A percentile compares a stretch with the other conserved stretches of the same genome.
Conservation (phyloP, 2,888 invertebrate species). For the Sesia bembeciformis region DNA sequence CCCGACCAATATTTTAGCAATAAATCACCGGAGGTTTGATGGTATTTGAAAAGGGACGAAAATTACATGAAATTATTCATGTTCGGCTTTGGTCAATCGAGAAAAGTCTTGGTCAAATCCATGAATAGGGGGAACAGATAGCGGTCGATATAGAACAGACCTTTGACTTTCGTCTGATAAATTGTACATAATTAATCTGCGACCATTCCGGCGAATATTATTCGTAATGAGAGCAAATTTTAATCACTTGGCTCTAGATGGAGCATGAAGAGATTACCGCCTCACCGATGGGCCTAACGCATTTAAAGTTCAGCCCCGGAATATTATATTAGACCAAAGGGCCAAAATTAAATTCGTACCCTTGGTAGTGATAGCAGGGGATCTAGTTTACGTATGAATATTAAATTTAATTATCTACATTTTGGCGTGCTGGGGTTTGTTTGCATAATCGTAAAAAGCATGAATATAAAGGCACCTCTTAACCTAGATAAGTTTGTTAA, state of each 20-base stretch:
- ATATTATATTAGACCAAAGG: conserved; percentile 48
- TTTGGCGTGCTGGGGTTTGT: conserved; percentile 1
- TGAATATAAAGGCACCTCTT: not conserved
- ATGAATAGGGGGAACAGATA: not conserved
- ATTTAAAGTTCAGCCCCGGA: conserved; percentile 34
- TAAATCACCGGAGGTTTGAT: conserved; percentile 43
- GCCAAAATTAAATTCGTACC: conserved; percentile 42
- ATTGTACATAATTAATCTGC: conserved; percentile 17
- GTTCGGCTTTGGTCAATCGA: conserved; percentile 15
- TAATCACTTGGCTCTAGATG: conserved; percentile 26
- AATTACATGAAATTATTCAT: conserved; percentile 20
- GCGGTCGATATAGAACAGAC: not conserved
- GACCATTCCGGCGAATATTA: conserved; percentile 17
- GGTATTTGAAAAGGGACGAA: conserved; percentile 29
- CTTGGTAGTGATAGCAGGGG: conserved; percentile 26
- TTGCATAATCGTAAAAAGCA: conserved; percentile 10
- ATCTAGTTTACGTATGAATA: conserved; percentile 40
- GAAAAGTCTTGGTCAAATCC: conserved; percentile 6
- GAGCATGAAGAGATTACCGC: conserved; percentile 16
- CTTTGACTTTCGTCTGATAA: not conserved
- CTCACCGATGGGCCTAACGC: conserved; percentile 18
- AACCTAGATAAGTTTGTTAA: not conserved
- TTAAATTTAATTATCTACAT: conserved; percentile 33
- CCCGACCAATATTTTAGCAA: conserved; percentile 27
- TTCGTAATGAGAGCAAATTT: conserved; percentile 31